Evolutionary conservation across 2,113 vertebrate species (phyloP), one percentile per base, ranked within the genome.

Genomic region (Salvelinus namaycush): DNA sequence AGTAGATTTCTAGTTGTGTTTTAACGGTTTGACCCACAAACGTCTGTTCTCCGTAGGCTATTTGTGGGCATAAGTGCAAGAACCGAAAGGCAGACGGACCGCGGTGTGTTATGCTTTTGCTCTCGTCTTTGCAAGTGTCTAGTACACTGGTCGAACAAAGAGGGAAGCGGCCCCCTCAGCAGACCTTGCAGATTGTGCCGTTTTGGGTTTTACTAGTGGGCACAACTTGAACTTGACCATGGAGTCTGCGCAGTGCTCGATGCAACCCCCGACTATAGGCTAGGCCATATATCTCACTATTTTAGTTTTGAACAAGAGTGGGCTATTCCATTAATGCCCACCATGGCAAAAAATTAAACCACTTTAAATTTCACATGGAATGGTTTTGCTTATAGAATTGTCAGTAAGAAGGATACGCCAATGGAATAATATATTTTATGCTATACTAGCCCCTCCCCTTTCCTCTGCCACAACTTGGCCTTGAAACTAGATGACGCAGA

Each of bases 151-250:
- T 2, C 31, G 81, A 76, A 90, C 86, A 90, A 89, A 88, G 86
- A 70, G 39, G 73, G 77, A 82, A 68, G 73, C 74, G 74, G 70
- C 77, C 77, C 81, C 76, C 73, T 24, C 62, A 73, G 84, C 86
- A 90, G 88, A 88, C 89, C 76, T 77, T 84, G 84, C 76, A 86
- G 78, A 87, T 86, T 87, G 85, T 78, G 83, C 83, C 88, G 8
- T 14, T 87, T 78, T 73, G 73, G 67, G 78, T 91, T 90, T 92
- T 91, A 91, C 83, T 89, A 92, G 90, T 75, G 71, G 86, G 87
- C 70, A 75, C 83, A 92, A 92, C 92, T 92, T 93, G 93, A 93
- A 93, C 93, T 93, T 93, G 93, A 93, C 91, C 91, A 90, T 93
- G 89, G 87, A 89, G 87, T 29, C 81, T 89, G 87, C 86, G 89